Conservation (phyloP, 1,140 invertebrate genomes). For the Drosophila nasuta region DNA sequence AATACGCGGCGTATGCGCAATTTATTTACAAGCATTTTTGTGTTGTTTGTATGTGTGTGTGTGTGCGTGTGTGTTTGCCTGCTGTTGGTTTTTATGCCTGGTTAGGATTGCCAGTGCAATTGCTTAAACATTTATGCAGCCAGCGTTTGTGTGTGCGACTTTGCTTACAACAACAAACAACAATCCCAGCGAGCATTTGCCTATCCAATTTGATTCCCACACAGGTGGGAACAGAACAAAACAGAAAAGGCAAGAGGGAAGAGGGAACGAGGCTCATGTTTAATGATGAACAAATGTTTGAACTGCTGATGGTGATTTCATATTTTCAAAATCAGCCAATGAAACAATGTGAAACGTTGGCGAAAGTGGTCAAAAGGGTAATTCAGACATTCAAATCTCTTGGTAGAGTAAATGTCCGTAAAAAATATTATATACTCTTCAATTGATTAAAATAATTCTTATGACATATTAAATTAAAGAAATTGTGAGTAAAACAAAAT, state of each 20-base stretch:
- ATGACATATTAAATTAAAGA: no score
- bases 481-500: no score
- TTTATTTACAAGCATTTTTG: constrained; percentile 56
- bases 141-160: constrained; percentile 18
- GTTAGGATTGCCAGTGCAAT: constrained; percentile 42
- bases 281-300: constrained; percentile 45
- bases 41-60: neutral
- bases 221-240: neutral
- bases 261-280: constrained; percentile 16
- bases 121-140: constrained; percentile 67
- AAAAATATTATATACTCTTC: no score
- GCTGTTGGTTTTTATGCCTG: constrained; percentile 36
- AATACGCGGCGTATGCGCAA: constrained; percentile 67
- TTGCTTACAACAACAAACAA: constrained; percentile 28
- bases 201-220: constrained; percentile 37
- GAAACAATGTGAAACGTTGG: neutral
- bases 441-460: no score
- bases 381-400: neutral
- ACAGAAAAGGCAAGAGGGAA: no score
- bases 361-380: neutral
- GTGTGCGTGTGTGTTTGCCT: constrained; percentile 8
- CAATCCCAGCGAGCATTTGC: constrained; percentile 14
- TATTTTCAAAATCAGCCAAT: constrained; percentile 8
- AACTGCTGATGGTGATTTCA: constrained; percentile 29
- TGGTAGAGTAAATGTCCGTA: no score